Evolutionary conservation across 2,113 vertebrate genomes (phyloP).

Genomic region (Corythoichthys haematopterus): DNA sequence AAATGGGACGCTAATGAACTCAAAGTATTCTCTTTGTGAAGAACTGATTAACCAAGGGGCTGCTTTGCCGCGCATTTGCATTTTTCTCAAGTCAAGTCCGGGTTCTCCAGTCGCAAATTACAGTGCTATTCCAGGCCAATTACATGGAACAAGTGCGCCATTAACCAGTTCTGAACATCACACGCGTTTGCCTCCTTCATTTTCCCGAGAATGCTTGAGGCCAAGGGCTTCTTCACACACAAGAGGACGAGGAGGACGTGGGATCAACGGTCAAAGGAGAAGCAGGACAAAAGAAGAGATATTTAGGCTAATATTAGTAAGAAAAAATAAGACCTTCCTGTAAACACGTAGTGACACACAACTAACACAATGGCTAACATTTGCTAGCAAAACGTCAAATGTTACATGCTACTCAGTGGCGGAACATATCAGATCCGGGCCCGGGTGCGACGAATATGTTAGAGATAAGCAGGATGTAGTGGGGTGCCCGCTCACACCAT

Average conservation of each 20-base stretch:
- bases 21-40: conserved; percentile 73
- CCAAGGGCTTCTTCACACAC: conserved; percentile 53
- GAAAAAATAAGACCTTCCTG: neutral
- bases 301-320: neutral
- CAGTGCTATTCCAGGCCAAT: conserved; percentile 71
- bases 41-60: conserved; percentile 72
- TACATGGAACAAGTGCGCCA: conserved; percentile 72
- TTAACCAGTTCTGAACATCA: conserved; percentile 77
- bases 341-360: neutral
- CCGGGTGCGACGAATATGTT: too few relatives aligned
- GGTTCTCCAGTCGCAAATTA: conserved; percentile 75
- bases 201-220: conserved; percentile 75
- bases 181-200: conserved; percentile 72
- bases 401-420: too few relatives aligned
- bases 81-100: conserved; percentile 67
- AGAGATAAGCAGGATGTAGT: too few relatives aligned
- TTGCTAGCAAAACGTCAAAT: too few relatives aligned
- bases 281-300: conserved; percentile 13
- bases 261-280: conserved; percentile 25
- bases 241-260: conserved; percentile 32
- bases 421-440: too few relatives aligned
- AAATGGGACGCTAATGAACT: conserved; percentile 70
- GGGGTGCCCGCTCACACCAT: too few relatives aligned
- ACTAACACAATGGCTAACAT: too few relatives aligned
- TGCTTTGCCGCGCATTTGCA: conserved; percentile 70